Base-by-base conservation (phyloP, 2,797 vertebrate species). In the Coreius guichenoti region DNA sequence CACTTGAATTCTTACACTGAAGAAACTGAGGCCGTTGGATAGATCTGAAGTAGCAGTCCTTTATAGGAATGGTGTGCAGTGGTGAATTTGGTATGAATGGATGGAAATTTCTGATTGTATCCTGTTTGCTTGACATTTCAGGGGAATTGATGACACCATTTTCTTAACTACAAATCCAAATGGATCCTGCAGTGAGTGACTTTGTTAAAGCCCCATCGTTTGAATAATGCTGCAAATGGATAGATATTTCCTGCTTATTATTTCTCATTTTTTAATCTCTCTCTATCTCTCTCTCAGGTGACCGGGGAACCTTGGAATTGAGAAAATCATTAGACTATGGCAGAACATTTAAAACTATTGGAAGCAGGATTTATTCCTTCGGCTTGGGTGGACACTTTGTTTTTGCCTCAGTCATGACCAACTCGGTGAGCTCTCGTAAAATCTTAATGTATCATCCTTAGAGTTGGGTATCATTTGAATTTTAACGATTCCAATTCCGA, bases 401-500 rank as follows among this genome's bases (percentile, higher is more conserved):
- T 68, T 98, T 97, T 70, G 97, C 97, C 45, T 99, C 98, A 17
- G 94, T 99, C 26, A 97, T 98, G 97, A 96, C 96, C 0, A 95
- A 96, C 87, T 95, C 94, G 95, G 98, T 99, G 81, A 77, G 94
- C 17, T 77, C 1, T 26, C 8, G 6, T n/a, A 54, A 12, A 31
- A 19, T n/a, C 6, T 16, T 23, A 19, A 36, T 54, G 21, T 49
- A 33, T 43, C 39, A 43, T 43, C 39, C 39, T 11, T 43, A 43
- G 39, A 43, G 8, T 43, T 43, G 39, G 39, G 39, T 43, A 43
- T 9, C 39, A 43, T 43, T 43, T 9, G 9, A 2, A 39, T 39
- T 39, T 39, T 39, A 39, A 39, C 5, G 5, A 36, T 33, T 33
- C 33, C 39, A 9, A 39, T 39, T 8, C 39, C 39, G 39, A 8